phyloP scores from a whole-genome alignment of 1,140 invertebrate species.

The Bombus turneri region DNA sequence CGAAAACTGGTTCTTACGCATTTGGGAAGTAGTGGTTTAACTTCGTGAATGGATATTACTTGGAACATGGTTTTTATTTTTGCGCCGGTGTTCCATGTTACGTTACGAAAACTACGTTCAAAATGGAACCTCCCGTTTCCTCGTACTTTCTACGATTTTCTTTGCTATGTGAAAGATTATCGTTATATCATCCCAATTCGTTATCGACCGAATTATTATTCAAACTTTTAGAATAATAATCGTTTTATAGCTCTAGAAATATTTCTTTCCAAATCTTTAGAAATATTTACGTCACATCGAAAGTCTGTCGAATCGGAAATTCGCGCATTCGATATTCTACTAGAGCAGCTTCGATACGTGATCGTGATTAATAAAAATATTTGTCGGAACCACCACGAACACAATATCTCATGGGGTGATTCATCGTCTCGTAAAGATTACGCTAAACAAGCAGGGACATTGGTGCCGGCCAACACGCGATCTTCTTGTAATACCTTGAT shows the following conservation, averaged over 20 bases:
- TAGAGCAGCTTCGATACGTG: background rate
- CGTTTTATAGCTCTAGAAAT: background rate
- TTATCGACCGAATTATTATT: no score
- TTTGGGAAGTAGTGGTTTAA: no score
- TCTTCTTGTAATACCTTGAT: conserved; percentile 32
- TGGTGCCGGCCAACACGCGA: conserved; percentile 18
- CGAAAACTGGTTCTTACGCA: background rate
- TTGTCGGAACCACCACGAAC: background rate
- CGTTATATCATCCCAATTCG: no score
- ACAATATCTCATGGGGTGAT: background rate
- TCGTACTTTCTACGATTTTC: background rate
- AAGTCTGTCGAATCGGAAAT: background rate
- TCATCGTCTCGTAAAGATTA: conserved; percentile 20
- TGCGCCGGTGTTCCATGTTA: background rate
- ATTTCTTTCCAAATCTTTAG: no score
- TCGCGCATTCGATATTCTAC: background rate
- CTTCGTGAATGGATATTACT: no score
- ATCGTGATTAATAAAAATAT: background rate
- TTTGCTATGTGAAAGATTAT: background rate
- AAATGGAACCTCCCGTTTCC: background rate
- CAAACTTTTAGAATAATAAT: background rate
- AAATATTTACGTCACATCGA: no score
- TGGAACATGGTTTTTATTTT: conserved; percentile 4
- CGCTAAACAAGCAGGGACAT: conserved; percentile 18
- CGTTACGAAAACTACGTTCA: background rate